phyloP scores from a whole-genome alignment of 1,140 invertebrate species.

The Drosophila malerkotliana region DNA sequence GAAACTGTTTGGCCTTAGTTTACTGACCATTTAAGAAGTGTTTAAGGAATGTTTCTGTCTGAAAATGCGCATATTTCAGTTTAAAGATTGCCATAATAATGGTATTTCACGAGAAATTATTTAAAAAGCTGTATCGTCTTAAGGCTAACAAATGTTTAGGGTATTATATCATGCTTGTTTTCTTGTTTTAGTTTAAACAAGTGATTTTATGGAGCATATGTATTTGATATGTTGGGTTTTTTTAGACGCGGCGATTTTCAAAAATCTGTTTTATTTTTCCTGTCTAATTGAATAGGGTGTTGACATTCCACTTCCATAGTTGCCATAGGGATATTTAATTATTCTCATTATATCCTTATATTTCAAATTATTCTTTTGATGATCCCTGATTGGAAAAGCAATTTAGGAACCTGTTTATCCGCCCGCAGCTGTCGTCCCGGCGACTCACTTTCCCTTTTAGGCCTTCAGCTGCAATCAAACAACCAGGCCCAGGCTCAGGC shows the following conservation, averaged over 20 bases:
- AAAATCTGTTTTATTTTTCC: not conserved
- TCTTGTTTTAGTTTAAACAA: not conserved
- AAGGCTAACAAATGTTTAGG: not conserved
- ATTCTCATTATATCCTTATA: not conserved
- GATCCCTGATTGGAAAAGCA: not conserved
- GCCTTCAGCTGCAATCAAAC: conserved; percentile 52
- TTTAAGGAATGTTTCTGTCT: conserved; percentile 23
- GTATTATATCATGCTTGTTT: not conserved
- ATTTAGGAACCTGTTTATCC: conserved; percentile 20
- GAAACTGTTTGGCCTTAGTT: conserved; percentile 20
- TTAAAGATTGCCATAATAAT: conserved; percentile 1
- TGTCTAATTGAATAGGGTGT: not conserved
- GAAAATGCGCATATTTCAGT: conserved; percentile 1
- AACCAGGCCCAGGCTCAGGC: conserved; percentile 9
- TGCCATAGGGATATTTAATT: not conserved
- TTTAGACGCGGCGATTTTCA: not conserved
- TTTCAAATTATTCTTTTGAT: not conserved
- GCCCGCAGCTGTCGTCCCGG: conserved; percentile 14
- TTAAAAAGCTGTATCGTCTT: not conserved
- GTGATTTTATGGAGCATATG: not conserved
- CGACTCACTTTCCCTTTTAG: conserved; percentile 38
- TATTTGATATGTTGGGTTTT: not conserved
- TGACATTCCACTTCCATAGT: not conserved
- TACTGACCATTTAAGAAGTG: conserved; percentile 40
- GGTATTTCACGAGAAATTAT: not conserved